These are phyloP conservation scores for Pituophis catenifer DNA, from an alignment of 2,113 vertebrate genomes.

Conservation along the genomic window DNA sequence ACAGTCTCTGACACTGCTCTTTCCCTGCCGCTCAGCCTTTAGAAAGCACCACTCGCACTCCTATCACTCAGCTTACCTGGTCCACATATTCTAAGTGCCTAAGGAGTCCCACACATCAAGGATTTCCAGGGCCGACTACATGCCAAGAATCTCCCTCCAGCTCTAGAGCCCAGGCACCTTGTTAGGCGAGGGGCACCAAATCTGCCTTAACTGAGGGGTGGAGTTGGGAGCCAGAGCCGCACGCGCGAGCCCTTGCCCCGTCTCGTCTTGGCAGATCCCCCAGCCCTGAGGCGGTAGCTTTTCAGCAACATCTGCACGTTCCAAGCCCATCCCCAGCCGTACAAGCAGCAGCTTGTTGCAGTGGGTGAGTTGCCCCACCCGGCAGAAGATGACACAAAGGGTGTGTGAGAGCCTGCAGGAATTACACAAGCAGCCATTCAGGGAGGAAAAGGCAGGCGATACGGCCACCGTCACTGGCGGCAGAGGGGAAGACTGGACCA, in stretches of 20 bases:
- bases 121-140: not conserved
- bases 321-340: conserved; percentile 19
- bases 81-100: not conserved
- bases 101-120: not conserved
- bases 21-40: not conserved
- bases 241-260: conserved; percentile 38
- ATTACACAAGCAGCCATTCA: conserved; percentile 7
- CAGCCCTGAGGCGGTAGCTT: conserved; percentile 57
- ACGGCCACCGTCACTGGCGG: not conserved
- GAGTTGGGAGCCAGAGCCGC: conserved; percentile 31
- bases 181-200: conserved; percentile 28
- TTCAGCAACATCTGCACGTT: conserved; percentile 50
- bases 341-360: conserved; percentile 57
- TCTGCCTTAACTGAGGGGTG: conserved; percentile 40
- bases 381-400: conserved; percentile 19
- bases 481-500: not conserved
- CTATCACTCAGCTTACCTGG: conserved; percentile 1
- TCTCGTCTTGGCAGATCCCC: conserved; percentile 30
- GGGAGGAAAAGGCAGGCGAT: not conserved
- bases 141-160: not conserved
- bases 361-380: conserved; percentile 55
- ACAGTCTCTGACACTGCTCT: not conserved
- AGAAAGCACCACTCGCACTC: not conserved
- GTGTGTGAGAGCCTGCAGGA: conserved; percentile 17
- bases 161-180: not conserved